A percentile compares a stretch with the other conserved stretches of the same genome.
These are phyloP conservation scores for Apoda limacodes DNA, from an alignment of 2,888 invertebrate genomes.

Conservation along the genomic window DNA sequence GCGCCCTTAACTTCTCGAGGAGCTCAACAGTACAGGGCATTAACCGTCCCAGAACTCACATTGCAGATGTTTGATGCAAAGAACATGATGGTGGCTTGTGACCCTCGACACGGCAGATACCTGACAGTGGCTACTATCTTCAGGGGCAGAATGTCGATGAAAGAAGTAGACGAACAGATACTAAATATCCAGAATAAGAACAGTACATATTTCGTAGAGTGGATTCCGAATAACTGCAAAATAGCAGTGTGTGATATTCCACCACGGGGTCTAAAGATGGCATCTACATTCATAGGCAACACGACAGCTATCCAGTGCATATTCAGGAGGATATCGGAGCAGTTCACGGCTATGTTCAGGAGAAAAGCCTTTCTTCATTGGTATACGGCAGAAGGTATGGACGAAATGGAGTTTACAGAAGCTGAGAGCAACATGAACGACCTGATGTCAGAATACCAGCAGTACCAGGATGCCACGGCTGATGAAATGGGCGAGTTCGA, in stretches of 20 bases:
- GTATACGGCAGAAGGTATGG: conserved; percentile 95
- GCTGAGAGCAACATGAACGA: conserved; percentile 89
- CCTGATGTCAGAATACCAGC: conserved; percentile 80
- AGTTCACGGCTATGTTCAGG: conserved; percentile 93
- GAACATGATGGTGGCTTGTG: conserved; percentile 92
- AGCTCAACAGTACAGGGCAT: conserved; percentile 87
- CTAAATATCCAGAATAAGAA: conserved; percentile 83
- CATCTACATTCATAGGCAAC: conserved; percentile 89
- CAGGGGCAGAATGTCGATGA: conserved; percentile 93
- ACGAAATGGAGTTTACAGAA: conserved; percentile 93
- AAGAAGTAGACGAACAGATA: conserved; percentile 87
- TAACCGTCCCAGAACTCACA: conserved; percentile 92
- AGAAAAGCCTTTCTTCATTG: conserved; percentile 97
- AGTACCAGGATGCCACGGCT: conserved; percentile 75
- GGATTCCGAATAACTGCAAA: conserved; percentile 85
- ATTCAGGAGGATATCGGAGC: conserved; percentile 87
- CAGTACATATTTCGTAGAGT: conserved; percentile 82
- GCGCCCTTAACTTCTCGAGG: conserved; percentile 83
- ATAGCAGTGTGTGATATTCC: conserved; percentile 86
- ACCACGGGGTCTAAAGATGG: conserved; percentile 81
- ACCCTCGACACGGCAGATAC: conserved; percentile 90
- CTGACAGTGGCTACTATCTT: conserved; percentile 91
- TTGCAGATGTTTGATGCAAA: conserved; percentile 73
- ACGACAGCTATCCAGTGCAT: conserved; percentile 88
- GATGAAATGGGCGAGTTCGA: conserved; percentile 70